Percentiles rank a stretch among this genome's conserved stretches.
Conservation (phyloP, 2,888 invertebrate species). For the Tortrix viridana region DNA sequence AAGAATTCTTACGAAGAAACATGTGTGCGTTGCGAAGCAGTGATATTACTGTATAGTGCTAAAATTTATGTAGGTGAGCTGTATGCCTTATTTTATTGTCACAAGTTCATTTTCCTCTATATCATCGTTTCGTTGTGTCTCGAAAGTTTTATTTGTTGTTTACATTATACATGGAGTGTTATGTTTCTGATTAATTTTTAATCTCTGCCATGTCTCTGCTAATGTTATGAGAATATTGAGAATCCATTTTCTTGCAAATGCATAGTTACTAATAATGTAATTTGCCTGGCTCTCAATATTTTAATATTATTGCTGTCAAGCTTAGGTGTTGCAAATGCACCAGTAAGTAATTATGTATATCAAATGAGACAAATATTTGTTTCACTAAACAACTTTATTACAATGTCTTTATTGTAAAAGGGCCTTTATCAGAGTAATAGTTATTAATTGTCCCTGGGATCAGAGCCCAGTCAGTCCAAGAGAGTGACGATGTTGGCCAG, state of each 20-base stretch:
- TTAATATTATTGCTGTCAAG: no score
- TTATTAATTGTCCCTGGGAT: no score
- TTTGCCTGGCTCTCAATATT: no score
- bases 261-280: background rate
- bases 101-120: background rate
- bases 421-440: no score
- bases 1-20: conserved; percentile 21
- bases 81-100: background rate
- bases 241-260: background rate
- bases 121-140: background rate
- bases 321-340: no score
- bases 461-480: no score
- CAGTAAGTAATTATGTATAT: no score
- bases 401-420: no score
- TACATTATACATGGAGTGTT: background rate
- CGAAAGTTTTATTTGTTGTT: background rate
- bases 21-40: conserved; percentile 18
- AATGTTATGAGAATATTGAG: background rate
- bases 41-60: conserved; percentile 14
- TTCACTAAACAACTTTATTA: no score
- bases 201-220: background rate
- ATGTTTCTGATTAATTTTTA: conserved; percentile 1
- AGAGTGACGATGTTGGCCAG: no score
- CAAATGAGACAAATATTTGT: no score
- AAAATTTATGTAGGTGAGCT: conserved; percentile 32